phyloP scores from a whole-genome alignment of 2,888 invertebrate genomes.

The Eudasyphora cyanicolor region DNA sequence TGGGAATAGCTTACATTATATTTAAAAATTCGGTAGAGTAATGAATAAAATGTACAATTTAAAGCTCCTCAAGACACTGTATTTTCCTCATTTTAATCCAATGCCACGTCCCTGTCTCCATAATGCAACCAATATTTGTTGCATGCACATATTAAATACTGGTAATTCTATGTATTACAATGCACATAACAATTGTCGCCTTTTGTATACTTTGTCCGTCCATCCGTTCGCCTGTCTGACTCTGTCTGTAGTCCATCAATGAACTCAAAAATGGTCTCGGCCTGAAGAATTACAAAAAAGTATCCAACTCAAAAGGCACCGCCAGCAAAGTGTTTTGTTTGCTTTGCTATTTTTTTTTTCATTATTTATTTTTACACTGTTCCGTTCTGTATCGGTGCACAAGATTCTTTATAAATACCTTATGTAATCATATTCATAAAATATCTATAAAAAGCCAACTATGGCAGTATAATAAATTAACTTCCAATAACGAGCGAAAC shows the following conservation, averaged over 20 bases:
- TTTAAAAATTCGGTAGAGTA: too few relatives aligned
- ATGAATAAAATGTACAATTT: too few relatives aligned
- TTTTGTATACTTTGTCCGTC: not conserved
- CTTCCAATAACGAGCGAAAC: not conserved
- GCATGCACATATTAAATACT: conserved; percentile 25
- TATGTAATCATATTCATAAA: not conserved
- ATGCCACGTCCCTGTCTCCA: not conserved
- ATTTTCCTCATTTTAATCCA: too few relatives aligned
- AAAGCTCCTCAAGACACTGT: too few relatives aligned
- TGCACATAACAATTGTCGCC: conserved; percentile 29
- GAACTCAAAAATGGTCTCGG: not conserved
- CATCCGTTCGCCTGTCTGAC: not conserved
- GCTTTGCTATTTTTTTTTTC: too few relatives aligned
- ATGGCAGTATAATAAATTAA: not conserved
- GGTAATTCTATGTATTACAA: conserved; percentile 14
- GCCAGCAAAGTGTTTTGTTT: conserved; percentile 19
- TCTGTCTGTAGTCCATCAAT: not conserved
- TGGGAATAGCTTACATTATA: too few relatives aligned
- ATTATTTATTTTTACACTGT: too few relatives aligned
- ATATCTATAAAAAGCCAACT: too few relatives aligned
- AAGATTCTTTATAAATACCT: not conserved
- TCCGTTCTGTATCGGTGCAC: not conserved
- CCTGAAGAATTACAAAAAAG: not conserved
- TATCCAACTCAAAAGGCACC: conserved; percentile 22
- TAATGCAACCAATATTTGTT: not conserved